phyloP scores from a whole-genome alignment of 2,113 vertebrate species.

The Sitta europaea region DNA sequence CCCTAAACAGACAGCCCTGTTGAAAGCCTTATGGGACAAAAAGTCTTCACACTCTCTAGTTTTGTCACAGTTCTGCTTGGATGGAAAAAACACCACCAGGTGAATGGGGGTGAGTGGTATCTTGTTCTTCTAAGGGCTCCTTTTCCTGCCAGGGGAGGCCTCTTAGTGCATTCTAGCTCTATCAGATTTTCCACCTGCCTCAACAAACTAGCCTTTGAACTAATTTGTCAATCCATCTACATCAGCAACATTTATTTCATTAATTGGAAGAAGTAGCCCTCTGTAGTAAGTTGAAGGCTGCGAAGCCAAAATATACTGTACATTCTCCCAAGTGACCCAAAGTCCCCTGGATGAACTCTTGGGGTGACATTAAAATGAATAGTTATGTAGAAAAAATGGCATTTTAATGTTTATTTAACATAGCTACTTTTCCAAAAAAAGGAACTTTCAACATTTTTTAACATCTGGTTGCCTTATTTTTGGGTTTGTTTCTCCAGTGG shows the following conservation, averaged over 20 bases:
- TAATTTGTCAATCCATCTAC: constrained; percentile 68
- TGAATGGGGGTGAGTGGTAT: neutral
- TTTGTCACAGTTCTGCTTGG: neutral
- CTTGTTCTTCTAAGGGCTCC: neutral
- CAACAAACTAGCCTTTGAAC: constrained; percentile 55
- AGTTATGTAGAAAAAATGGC: constrained; percentile 70
- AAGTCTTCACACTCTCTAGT: neutral
- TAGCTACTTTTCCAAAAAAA: constrained; percentile 50
- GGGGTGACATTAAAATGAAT: constrained; percentile 75
- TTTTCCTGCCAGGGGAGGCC: neutral
- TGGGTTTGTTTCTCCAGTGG: constrained; percentile 43
- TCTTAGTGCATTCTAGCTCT: constrained; percentile 1
- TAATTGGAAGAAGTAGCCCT: constrained; percentile 80
- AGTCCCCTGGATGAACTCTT: constrained; percentile 79
- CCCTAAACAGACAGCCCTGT: neutral
- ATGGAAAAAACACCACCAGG: neutral
- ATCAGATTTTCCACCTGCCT: constrained; percentile 35
- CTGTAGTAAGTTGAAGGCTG: constrained; percentile 66
- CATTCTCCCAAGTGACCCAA: constrained; percentile 70
- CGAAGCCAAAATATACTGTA: constrained; percentile 70
- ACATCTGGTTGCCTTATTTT: constrained; percentile 75
- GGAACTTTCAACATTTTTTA: constrained; percentile 64
- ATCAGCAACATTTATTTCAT: constrained; percentile 66
- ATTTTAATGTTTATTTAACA: constrained; percentile 73
- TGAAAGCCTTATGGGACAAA: neutral